Percentiles rank a stretch among this genome's conserved stretches.
phyloP scores from a whole-genome alignment of 2,113 vertebrate species.

The Rhynchomys soricoides region DNA sequence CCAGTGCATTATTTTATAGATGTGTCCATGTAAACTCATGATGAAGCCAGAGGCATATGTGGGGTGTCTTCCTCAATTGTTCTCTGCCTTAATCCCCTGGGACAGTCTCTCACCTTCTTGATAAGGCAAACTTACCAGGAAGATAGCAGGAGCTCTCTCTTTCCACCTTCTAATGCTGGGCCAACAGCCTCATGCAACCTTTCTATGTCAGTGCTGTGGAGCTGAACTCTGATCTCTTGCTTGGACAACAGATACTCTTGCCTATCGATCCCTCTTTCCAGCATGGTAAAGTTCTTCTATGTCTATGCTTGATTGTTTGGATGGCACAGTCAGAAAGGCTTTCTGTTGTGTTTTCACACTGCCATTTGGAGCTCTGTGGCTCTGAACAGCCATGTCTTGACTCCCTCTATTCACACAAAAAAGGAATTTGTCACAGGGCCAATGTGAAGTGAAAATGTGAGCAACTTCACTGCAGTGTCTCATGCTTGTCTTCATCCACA shows the following conservation, averaged over 20 bases:
- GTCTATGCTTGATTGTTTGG: neutral
- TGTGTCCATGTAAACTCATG: neutral
- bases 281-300: too few species aligned
- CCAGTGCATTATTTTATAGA: neutral
- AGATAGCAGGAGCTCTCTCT: neutral
- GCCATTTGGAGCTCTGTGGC: neutral
- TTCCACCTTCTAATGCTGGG: neutral
- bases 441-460: neutral
- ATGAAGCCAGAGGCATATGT: neutral
- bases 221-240: neutral
- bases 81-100: neutral
- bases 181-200: neutral
- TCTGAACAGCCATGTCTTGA: neutral
- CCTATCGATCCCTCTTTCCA: neutral
- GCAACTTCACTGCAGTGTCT: neutral
- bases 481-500: neutral
- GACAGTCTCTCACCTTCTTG: neutral
- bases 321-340: neutral
- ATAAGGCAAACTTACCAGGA: neutral
- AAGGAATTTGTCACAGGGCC: neutral
- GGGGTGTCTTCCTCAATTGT: neutral
- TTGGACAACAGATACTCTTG: neutral
- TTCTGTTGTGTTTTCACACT: neutral
- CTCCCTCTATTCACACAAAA: neutral
- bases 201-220: neutral